Conservation (phyloP, 92 coral and sea anemone genomes). For the Epizoanthus rinbou region DNA sequence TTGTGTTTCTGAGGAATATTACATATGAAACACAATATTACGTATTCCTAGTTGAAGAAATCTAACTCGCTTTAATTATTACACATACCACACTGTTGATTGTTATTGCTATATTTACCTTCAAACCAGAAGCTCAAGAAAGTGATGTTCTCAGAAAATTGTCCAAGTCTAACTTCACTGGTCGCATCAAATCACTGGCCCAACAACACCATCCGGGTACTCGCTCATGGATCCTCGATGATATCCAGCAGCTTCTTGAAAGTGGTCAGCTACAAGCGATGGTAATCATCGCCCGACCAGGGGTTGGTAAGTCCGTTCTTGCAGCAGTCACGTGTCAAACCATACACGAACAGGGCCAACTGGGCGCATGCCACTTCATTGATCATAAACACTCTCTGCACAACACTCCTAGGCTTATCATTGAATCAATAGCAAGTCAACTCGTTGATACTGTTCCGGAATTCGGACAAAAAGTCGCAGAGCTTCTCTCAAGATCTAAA, state of each 20-base stretch:
- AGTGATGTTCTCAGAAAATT: neutral
- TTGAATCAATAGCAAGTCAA: neutral
- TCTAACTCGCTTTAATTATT: too few species aligned
- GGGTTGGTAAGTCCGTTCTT: neutral
- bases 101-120: too few species aligned
- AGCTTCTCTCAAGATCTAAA: neutral
- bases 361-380: conserved; percentile 1
- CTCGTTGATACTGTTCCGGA: neutral
- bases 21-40: too few species aligned
- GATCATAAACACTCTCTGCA: neutral
- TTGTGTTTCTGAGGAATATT: too few species aligned
- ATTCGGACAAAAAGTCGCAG: neutral
- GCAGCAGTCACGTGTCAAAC: neutral
- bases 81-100: too few species aligned
- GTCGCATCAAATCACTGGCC: neutral
- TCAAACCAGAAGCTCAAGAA: too few species aligned
- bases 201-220: neutral
- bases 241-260: neutral
- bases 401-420: neutral
- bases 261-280: neutral
- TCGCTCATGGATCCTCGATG: conserved; percentile 1
- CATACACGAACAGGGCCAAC: neutral
- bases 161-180: neutral
- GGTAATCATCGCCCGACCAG: neutral
- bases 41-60: too few species aligned